Evolutionary conservation across 2,797 vertebrate genomes (phyloP), one percentile per base, ranked within the genome.

Genomic region (Sebastes reedi): DNA sequence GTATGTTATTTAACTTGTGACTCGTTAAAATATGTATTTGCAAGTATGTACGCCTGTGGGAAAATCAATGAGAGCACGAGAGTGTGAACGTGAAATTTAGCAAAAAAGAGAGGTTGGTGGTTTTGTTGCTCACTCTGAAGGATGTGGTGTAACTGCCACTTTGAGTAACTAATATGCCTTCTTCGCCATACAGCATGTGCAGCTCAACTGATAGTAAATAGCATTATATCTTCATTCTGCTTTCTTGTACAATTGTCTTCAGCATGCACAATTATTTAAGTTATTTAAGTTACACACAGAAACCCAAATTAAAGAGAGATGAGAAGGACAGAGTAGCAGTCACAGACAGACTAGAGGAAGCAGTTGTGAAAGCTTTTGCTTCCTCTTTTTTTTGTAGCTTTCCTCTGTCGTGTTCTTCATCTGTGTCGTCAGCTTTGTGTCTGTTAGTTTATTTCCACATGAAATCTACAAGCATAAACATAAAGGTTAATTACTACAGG

Each of bases 81-180:
- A 18, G 30, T 69, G 24, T 55, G 52, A 52, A 62, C 24, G 34
- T 58, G n/a, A 77, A 50, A 79, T 34, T 16, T 29, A 59, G 20
- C 27, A 12, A 27, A n/a, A 69, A 52, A 55, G 72, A 58, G 29
- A 66, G 32, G 36, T 27, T 72, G 6, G 64, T 79, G 87, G 78
- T 75, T 88, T 77, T 72, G 67, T 46, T 74, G 72, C 70, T 87
- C 62, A 32, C 25, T 80, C 58, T 74, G 14, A 66, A 92, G 94
- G 94, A 95, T 93, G 95, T 94, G 95, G 94, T 91, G 29, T 89
- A 95, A 95, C 95, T 87, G 93, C 77, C 76, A 36, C 83, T 75
- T 27, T 14, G 55, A 13, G 50, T 13, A 55, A 12, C 67, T 70
- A 42, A 42, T 42, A 42, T 42, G 39, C 39, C 39, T 42, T 42